Percentiles rank a stretch among this genome's conserved stretches.
phyloP scores from a whole-genome alignment of 2,113 vertebrate species.

The Mobula hypostoma region DNA sequence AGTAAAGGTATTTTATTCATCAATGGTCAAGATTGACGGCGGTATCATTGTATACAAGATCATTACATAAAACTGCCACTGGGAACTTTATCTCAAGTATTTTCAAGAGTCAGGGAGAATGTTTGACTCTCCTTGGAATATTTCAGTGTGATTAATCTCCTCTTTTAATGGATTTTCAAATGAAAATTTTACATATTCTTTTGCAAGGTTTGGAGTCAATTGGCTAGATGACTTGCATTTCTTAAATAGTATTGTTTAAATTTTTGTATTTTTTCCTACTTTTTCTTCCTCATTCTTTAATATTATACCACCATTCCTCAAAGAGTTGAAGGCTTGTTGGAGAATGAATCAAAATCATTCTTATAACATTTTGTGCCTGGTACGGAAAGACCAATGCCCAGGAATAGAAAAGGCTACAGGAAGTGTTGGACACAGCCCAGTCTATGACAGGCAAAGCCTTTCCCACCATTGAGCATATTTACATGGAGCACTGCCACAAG shows the following conservation, averaged over 20 bases:
- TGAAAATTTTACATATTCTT: neutral
- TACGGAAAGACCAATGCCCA: too few species aligned
- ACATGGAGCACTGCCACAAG: too few species aligned
- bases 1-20: neutral
- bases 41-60: neutral
- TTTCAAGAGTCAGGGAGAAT: neutral
- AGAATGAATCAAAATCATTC: neutral
- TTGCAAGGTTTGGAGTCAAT: neutral
- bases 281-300: neutral
- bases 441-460: too few species aligned
- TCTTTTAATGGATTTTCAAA: slow-evolving; percentile 6
- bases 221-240: neutral
- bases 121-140: neutral
- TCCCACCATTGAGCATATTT: too few species aligned
- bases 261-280: neutral
- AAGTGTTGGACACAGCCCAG: too few species aligned
- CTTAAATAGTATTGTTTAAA: neutral
- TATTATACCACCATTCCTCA: neutral
- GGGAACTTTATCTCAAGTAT: neutral
- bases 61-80: neutral
- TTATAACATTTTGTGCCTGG: neutral
- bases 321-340: neutral
- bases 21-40: neutral
- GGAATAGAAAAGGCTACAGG: too few species aligned
- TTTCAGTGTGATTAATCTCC: neutral